Percentiles rank a stretch among this genome's conserved stretches.
phyloP scores from a whole-genome alignment of 2,888 invertebrate genomes.

The Xanthostigma xanthostigma region DNA sequence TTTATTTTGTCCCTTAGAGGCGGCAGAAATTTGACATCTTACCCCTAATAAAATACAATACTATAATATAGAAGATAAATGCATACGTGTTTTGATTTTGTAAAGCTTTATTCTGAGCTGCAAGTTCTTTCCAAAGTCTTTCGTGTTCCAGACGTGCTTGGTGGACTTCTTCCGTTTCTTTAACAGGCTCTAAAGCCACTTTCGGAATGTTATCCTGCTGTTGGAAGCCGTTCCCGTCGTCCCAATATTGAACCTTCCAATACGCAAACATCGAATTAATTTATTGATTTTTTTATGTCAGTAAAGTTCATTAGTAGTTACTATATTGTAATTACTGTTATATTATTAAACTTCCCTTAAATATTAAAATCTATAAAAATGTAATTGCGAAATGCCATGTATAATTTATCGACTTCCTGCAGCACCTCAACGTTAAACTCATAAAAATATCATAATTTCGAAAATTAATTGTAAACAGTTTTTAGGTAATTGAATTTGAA shows the following conservation, averaged over 20 bases:
- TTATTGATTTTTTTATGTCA: background rate
- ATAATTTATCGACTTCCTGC: too few species aligned
- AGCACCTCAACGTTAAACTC: too few species aligned
- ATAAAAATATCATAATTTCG: too few species aligned
- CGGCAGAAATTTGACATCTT: too few species aligned
- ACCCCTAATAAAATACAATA: too few species aligned
- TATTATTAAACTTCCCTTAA: too few species aligned
- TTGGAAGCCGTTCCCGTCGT: conserved; percentile 62
- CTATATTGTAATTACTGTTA: background rate
- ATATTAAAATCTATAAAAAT: too few species aligned
- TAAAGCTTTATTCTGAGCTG: conserved; percentile 30
- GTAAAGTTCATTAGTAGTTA: background rate
- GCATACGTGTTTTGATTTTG: conserved; percentile 9
- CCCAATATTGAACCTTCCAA: conserved; percentile 51
- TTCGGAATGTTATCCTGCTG: conserved; percentile 58
- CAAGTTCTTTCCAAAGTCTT: conserved; percentile 50
- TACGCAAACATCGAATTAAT: conserved; percentile 2
- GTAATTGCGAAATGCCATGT: too few species aligned
- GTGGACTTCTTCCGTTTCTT: conserved; percentile 54
- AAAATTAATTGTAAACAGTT: too few species aligned
- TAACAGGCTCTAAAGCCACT: conserved; percentile 41
- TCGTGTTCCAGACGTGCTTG: conserved; percentile 54
- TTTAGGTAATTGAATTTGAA: too few species aligned
- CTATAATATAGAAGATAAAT: too few species aligned
- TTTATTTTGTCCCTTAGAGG: too few species aligned